phyloP scores from a whole-genome alignment of 2,797 vertebrate genomes.

The Pangasius macronema region DNA sequence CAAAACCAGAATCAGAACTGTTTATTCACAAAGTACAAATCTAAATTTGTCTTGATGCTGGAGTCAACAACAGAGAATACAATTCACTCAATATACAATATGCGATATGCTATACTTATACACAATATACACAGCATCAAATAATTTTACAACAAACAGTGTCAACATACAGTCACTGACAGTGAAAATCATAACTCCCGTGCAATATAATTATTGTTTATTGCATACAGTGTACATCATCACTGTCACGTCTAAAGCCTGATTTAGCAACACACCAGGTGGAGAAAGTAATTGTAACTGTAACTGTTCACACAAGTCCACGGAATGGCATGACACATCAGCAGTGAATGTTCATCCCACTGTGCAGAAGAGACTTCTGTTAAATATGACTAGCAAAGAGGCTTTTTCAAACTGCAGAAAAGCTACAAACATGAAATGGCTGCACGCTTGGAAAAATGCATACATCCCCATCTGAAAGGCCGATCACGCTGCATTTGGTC shows the following conservation, averaged over 20 bases:
- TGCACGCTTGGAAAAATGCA: background rate
- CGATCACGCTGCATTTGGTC: conserved; percentile 13
- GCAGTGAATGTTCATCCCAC: background rate
- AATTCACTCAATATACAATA: background rate
- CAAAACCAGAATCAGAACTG: background rate
- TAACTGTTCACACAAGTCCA: conserved; percentile 13
- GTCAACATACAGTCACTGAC: background rate
- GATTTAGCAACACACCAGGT: conserved; percentile 11
- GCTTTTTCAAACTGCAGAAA: background rate
- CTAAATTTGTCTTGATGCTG: background rate
- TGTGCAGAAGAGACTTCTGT: background rate
- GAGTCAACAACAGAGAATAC: background rate
- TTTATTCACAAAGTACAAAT: background rate
- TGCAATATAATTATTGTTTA: background rate
- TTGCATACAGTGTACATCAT: background rate
- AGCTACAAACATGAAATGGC: background rate
- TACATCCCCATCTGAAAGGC: background rate
- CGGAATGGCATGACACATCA: background rate
- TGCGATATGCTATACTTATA: background rate
- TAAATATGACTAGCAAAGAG: background rate
- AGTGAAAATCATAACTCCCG: background rate
- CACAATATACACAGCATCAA: background rate
- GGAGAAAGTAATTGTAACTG: conserved; percentile 12
- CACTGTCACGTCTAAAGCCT: background rate
- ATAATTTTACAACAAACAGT: background rate